Evolutionary conservation across 2,797 vertebrate species (phyloP).

Genomic region (Mormyrus hasselquistii): DNA sequence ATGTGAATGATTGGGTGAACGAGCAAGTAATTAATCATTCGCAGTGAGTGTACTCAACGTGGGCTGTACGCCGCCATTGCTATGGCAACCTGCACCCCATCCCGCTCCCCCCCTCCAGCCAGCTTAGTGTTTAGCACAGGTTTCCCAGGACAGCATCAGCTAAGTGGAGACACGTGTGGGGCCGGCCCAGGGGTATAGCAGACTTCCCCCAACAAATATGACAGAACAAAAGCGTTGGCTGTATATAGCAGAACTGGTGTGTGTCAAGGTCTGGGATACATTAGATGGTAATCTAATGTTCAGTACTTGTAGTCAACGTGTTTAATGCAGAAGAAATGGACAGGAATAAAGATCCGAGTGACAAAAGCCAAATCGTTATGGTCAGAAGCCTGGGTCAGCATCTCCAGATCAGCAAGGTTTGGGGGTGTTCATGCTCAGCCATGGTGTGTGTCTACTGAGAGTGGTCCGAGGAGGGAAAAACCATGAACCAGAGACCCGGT

Average conservation of each 20-base stretch:
- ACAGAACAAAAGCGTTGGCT: conserved; percentile 9
- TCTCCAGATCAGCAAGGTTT: background rate
- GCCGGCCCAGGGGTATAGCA: background rate
- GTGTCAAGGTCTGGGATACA: background rate
- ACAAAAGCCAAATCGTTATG: background rate
- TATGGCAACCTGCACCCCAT: background rate
- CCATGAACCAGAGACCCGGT: background rate
- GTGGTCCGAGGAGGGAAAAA: background rate
- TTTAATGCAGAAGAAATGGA: background rate
- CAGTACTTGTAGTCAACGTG: background rate
- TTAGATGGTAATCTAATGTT: background rate
- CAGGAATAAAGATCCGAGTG: background rate
- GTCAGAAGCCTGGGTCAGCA: background rate
- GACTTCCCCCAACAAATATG: conserved; percentile 5
- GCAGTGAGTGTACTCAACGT: background rate
- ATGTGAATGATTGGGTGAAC: background rate
- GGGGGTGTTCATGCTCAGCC: background rate
- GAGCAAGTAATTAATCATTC: conserved; percentile 5
- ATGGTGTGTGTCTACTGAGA: background rate
- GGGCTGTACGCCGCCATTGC: background rate
- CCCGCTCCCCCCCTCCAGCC: background rate
- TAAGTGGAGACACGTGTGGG: conserved; percentile 54
- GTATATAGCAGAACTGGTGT: background rate
- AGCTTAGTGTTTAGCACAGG: background rate
- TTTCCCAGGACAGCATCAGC: conserved; percentile 30